A percentile compares a stretch with the other conserved stretches of the same genome.
Evolutionary conservation across 1,140 invertebrate species (phyloP).

Genomic region (Probaryconus sp.): DNA sequence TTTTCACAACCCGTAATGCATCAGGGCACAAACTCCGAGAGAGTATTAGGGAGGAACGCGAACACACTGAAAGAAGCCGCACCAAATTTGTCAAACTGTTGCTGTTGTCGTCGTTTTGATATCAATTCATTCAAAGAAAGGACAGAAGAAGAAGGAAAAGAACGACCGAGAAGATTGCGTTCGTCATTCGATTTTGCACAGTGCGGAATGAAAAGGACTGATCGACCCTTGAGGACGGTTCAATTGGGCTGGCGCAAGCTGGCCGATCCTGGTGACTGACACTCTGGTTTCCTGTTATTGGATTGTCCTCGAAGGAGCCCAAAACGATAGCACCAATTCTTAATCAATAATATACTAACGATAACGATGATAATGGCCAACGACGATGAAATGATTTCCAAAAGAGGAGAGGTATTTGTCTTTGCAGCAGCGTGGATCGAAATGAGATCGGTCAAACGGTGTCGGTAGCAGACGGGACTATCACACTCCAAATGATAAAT

Average conservation of each 20-base stretch:
- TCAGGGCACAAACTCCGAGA: slow-evolving; percentile 70
- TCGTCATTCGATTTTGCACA: too few species aligned
- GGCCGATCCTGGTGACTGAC: slow-evolving; percentile 78
- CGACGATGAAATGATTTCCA: too few species aligned
- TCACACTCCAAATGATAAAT: too few species aligned
- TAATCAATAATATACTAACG: slow-evolving; percentile 9
- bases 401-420: too few species aligned
- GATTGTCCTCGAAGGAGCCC: slow-evolving; percentile 52
- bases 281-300: slow-evolving; percentile 65
- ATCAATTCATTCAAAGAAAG: not conserved
- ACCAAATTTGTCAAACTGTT: slow-evolving; percentile 15
- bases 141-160: slow-evolving; percentile 3
- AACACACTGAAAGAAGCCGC: slow-evolving; percentile 56
- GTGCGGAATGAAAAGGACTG: slow-evolving; percentile 73
- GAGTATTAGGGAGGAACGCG: slow-evolving; percentile 71
- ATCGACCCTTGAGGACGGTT: slow-evolving; percentile 70
- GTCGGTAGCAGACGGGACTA: slow-evolving; percentile 77
- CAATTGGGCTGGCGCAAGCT: slow-evolving; percentile 76
- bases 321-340: slow-evolving; percentile 76
- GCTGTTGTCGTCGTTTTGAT: not conserved
- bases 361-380: slow-evolving; percentile 62
- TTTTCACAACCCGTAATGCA: slow-evolving; percentile 75
- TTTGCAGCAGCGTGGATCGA: too few species aligned
- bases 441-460: slow-evolving; percentile 70
- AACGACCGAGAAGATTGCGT: not conserved